Evolutionary conservation across 2,888 invertebrate genomes (phyloP).

Genomic region (Chouioia cunea): DNA sequence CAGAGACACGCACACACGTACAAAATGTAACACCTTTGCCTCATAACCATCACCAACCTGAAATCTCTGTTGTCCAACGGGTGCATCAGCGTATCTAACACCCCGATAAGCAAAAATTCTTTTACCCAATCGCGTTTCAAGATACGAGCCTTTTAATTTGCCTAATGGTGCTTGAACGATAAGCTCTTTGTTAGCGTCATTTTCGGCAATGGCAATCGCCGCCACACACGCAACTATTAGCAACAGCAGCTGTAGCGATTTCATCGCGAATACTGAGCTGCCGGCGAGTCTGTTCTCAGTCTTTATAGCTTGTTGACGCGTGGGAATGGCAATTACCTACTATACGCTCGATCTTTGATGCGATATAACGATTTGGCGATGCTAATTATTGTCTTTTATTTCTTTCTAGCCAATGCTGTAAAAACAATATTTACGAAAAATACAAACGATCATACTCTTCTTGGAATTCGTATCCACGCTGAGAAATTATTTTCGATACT

Average conservation of each 20-base stretch:
- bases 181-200: background rate
- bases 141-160: constrained; percentile 24
- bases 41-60: constrained; percentile 38
- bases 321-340: constrained; percentile 30
- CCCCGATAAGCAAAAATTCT: constrained; percentile 55
- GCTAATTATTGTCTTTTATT: too few relatives aligned
- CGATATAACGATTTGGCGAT: background rate
- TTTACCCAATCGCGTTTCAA: constrained; percentile 52
- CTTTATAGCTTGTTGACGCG: constrained; percentile 39
- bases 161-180: constrained; percentile 29
- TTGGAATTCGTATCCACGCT: too few relatives aligned
- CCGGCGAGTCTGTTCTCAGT: constrained; percentile 27
- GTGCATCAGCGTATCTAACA: constrained; percentile 54
- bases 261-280: constrained; percentile 35
- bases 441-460: too few relatives aligned
- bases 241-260: constrained; percentile 1
- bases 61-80: constrained; percentile 39
- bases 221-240: background rate
- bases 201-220: background rate
- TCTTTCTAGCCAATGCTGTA: too few relatives aligned
- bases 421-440: too few relatives aligned
- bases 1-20: too few relatives aligned
- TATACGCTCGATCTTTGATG: background rate
- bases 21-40: too few relatives aligned
- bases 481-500: too few relatives aligned